Base-by-base conservation (phyloP, 2,888 invertebrate species). In the Eupithecia inturbata region DNA sequence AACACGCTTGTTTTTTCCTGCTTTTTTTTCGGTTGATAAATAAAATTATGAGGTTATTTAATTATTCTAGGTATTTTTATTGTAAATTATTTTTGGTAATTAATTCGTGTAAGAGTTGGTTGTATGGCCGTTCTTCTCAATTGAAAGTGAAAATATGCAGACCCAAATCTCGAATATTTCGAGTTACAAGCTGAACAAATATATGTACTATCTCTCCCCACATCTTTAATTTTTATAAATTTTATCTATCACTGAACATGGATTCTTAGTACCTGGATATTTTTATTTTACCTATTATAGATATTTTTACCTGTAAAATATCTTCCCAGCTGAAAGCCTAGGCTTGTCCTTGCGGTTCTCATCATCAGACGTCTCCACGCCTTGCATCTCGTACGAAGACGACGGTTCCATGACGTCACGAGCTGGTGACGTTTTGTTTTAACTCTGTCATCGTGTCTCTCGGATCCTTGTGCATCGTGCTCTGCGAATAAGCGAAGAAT, bases 271-370 rank as follows among this genome's bases (percentile, higher is more conserved):
- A 12, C 45, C 45, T n/a, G n/a, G n/a, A n/a, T n/a, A n/a, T n/a
- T n/a, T n/a, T n/a, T n/a, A n/a, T n/a, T n/a, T n/a, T n/a, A n/a
- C n/a, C n/a, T n/a, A n/a, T n/a, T n/a, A n/a, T n/a, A n/a, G n/a
- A n/a, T n/a, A n/a, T n/a, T n/a, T n/a, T n/a, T n/a, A 73, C 76
- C 67, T 76, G 73, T 93, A 91, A 81, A 95, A 95, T 80, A 95
- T 91, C 81, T 94, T 94, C 2, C 94, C 94, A 12, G 89, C 84
- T 0, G 93, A 88, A 16, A 91, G 80, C 22, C 84, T 80, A 7
- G 90, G 86, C 69, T 90, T 92, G 1, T 85, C 67, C 76, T 74
- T 84, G 68, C 87, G 87, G 71, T 86, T 88, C 33, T 82, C 85
- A 31, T 91, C 90, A 66, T 91, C 90, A 64, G 84, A 87, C 60